Evolutionary conservation across 2,113 vertebrate genomes (phyloP).

Genomic region (Microtus pennsylvanicus): DNA sequence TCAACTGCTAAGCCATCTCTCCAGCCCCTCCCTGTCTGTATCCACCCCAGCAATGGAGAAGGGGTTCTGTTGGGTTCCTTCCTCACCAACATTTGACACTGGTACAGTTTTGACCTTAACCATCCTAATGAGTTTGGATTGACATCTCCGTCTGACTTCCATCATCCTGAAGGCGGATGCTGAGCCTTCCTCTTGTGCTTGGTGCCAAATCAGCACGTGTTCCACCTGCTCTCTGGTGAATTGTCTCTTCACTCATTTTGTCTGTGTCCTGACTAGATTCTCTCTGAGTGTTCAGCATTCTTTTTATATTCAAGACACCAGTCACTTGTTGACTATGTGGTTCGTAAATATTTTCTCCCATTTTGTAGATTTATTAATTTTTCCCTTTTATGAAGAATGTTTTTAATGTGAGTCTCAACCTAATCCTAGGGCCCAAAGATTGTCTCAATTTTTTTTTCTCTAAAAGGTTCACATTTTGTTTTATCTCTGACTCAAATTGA

Average conservation of each 20-base stretch:
- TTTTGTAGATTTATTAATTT: background rate
- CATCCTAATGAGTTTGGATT: background rate
- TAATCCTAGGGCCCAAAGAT: background rate
- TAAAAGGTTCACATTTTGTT: background rate
- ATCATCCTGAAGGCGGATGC: background rate
- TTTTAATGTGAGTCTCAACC: background rate
- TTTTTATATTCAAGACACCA: constrained; percentile 3
- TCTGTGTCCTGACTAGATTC: background rate
- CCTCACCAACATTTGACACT: background rate
- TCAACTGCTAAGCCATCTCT: background rate
- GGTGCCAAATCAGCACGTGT: background rate
- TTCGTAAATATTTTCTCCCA: background rate
- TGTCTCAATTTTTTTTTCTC: background rate
- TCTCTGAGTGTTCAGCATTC: background rate
- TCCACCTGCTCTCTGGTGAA: background rate
- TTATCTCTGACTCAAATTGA: background rate
- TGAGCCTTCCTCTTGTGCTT: background rate
- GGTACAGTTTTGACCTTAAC: background rate
- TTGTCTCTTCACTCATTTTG: background rate
- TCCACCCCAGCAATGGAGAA: background rate
- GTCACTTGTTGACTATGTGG: background rate
- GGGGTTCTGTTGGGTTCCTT: background rate
- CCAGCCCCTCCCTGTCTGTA: background rate
- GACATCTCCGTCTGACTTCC: background rate
- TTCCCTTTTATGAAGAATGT: background rate